Evolutionary conservation across 2,113 vertebrate genomes (phyloP), one percentile per base, ranked within the genome.

Genomic region (Phalacrocorax brasilianus): DNA sequence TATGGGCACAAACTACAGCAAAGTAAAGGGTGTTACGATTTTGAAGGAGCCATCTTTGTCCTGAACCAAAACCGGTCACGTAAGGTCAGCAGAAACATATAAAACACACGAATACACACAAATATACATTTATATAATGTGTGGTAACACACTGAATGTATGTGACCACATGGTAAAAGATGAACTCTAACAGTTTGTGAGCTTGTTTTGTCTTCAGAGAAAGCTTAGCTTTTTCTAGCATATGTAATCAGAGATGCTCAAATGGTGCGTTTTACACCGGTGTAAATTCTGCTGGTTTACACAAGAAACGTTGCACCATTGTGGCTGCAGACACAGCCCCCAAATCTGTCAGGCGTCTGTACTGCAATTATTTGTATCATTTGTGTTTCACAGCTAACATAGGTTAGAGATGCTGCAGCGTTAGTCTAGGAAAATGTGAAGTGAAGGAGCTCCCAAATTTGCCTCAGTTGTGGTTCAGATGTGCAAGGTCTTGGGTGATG

Each of bases 161-260:
- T 33, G 38, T 68, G 40, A 49, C 30, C 0, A 0, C 0, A 0
- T 40, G 75, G n/a, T 40, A 56, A 85, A 72, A 67, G 14, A 32
- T 30, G 30, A 87, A 24, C 26, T 47, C 32, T 16, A 28, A n/a
- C n/a, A 14, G 4, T 44, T 5, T 45, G 19, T 24, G 63, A 83
- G 44, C 67, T 68, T 33, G 27, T 73, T 91, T 93, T 68, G 26
- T 52, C 44, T 73, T 75, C 30, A 40, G 62, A 58, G 23, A 72
- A 61, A 68, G 27, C 62, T 42, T 24, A 15, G 16, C 27, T 55
- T 82, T 91, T 78, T 66, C 66, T 56, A 33, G 44, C 8, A 4
- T 10, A 8, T 0, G 2, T 63, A 27, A 35, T 52, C 44, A 56
- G 20, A 67, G 65, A 11, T 35, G 45, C 62, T 65, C 44, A 58